phyloP scores from a whole-genome alignment of 1,140 invertebrate species.

The Lerema accius region DNA sequence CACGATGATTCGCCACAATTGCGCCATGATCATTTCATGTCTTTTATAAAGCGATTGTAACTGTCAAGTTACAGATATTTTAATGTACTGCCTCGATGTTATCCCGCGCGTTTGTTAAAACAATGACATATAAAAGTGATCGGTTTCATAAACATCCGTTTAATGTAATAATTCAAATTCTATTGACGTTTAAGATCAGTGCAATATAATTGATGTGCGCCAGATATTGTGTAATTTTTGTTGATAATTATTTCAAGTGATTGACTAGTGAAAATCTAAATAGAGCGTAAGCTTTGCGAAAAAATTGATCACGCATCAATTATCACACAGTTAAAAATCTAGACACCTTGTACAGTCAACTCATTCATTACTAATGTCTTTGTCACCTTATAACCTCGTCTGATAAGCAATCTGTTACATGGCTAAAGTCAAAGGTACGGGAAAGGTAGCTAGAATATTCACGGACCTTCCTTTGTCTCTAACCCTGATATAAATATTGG shows the following conservation, averaged over 20 bases:
- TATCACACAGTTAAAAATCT: too few species aligned
- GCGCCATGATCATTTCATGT: neutral
- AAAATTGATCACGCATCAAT: too few species aligned
- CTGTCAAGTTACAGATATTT: neutral
- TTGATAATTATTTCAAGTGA: neutral
- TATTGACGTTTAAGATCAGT: neutral
- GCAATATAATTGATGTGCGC: neutral
- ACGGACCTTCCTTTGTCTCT: constrained; percentile 68
- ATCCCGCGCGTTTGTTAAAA: neutral
- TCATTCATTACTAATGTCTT: constrained; percentile 73
- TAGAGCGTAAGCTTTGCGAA: too few species aligned
- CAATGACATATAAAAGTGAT: neutral
- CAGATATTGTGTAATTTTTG: neutral
- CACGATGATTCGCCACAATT: neutral
- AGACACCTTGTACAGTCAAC: constrained; percentile 44
- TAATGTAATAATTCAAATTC: neutral
- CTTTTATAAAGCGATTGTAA: neutral
- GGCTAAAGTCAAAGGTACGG: constrained; percentile 53
- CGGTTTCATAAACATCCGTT: neutral
- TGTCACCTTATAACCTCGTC: constrained; percentile 75
- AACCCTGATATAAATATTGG: constrained; percentile 78
- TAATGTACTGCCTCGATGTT: neutral
- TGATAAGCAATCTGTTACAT: constrained; percentile 74
- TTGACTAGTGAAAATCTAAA: too few species aligned
- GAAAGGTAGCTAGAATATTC: constrained; percentile 68